phyloP scores from a whole-genome alignment of 1,140 invertebrate species.

The Hesperophylax magnus region DNA sequence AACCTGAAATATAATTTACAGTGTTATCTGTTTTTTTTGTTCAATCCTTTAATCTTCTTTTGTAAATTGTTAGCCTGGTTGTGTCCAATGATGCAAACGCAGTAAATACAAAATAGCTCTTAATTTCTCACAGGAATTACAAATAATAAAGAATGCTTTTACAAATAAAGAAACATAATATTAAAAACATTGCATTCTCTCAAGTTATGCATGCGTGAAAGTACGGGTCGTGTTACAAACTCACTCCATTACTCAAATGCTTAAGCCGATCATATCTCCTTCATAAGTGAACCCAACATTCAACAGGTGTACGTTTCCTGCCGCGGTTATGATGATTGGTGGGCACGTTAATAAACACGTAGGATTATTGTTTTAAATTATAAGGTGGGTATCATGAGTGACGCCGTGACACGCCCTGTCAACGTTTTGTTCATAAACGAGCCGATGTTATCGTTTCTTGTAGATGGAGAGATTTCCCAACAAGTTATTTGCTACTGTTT shows the following conservation, averaged over 20 bases:
- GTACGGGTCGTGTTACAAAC: constrained; percentile 34
- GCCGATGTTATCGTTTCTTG: constrained; percentile 21
- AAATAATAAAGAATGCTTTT: too few relatives aligned
- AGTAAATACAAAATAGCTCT: too few relatives aligned
- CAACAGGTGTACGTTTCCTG: constrained; percentile 47
- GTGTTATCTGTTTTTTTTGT: too few relatives aligned
- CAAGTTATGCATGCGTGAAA: constrained; percentile 35
- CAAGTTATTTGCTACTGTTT: neutral
- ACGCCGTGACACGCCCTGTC: constrained; percentile 37
- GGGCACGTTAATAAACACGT: constrained; percentile 2
- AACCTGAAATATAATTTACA: too few relatives aligned
- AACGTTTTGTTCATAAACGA: constrained; percentile 37
- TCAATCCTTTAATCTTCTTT: too few relatives aligned
- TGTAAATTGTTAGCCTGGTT: too few relatives aligned
- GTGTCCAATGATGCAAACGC: too few relatives aligned
- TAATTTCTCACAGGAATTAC: too few relatives aligned
- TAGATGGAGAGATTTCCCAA: constrained; percentile 30
- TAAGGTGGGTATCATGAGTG: constrained; percentile 8
- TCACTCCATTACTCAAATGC: constrained; percentile 52
- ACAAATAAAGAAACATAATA: too few relatives aligned
- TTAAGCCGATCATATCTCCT: constrained; percentile 49
- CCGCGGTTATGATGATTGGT: constrained; percentile 37
- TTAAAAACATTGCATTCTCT: neutral
- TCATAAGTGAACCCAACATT: constrained; percentile 47
- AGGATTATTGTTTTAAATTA: constrained; percentile 16